Evolutionary conservation across 2,888 invertebrate species (phyloP), one percentile per base, ranked within the genome.

Genomic region (Clostera curtula): DNA sequence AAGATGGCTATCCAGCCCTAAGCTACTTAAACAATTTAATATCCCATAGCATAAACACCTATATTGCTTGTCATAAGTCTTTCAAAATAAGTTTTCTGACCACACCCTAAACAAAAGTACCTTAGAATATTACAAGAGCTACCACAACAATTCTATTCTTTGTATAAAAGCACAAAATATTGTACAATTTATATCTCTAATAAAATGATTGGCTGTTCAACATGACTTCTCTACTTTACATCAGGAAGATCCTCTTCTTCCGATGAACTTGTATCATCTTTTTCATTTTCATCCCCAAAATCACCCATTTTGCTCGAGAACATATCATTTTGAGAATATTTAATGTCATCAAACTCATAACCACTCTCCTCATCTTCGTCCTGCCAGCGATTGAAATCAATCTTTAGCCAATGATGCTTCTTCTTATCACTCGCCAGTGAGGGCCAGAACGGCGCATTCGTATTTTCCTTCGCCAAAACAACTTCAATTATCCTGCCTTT

Each of bases 331-430:
- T n/a, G n/a, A n/a, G n/a, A n/a, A n/a, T n/a, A n/a, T n/a, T n/a
- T n/a, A 58, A 62, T 61, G 13, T 66, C 61, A 37, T 67, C 65
- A 35, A 62, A 36, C 19, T 95, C 95, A 49, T 93, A 93, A 5
- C 92, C 95, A 34, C 93, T 93, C 34, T 97, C 97, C 34, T 97
- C 97, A 56, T 95, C 94, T 76, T 98, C 98, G 83, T 97, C 97
- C 70, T 91, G 92, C 97, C 97, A 98, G 76, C 96, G 96, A 64
- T 95, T 92, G 70, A 98, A 98, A 68, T 98, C 98, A 45, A 96
- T 93, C 85, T 97, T 97, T 42, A 98, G 86, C 95, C 97, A 98
- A 69, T 97, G 96, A 57, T 91, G 90, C 83, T 97, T 97, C 68
- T 90, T 90, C 53, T 90, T 92, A 49, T 93, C 93, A 68, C 92